phyloP scores from a whole-genome alignment of 2,797 vertebrate genomes.

The Coccyzus lansbergi region DNA sequence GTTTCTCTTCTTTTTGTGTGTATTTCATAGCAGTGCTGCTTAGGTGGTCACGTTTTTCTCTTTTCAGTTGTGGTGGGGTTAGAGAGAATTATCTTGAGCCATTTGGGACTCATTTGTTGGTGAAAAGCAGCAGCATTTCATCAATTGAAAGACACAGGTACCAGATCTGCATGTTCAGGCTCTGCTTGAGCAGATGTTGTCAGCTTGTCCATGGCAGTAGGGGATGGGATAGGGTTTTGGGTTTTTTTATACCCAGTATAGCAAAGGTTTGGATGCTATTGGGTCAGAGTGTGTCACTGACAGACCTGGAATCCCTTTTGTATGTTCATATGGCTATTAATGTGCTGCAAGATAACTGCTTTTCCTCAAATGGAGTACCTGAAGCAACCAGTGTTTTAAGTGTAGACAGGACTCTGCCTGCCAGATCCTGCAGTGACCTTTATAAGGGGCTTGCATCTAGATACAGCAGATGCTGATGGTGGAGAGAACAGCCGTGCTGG shows the following conservation, averaged over 20 bases:
- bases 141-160: fast-evolving
- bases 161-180: not conserved
- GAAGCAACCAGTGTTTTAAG: not conserved
- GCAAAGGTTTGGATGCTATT: not conserved
- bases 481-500: not conserved
- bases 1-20: not conserved
- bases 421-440: not conserved
- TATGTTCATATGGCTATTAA: not conserved
- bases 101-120: not conserved
- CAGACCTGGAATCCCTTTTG: not conserved
- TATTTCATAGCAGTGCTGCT: not conserved
- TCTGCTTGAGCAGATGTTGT: not conserved
- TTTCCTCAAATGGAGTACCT: not conserved
- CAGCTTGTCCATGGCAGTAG: not conserved
- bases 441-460: not conserved
- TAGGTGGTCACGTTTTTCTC: fast-evolving
- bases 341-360: not conserved
- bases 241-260: not conserved
- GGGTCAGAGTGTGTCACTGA: not conserved
- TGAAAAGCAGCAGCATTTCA: not conserved
- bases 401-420: not conserved
- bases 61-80: not conserved
- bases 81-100: not conserved
- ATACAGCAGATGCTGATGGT: not conserved
- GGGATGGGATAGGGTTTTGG: not conserved